Base-by-base conservation (phyloP, 2,888 invertebrate species). In the Cybosia mesomella region DNA sequence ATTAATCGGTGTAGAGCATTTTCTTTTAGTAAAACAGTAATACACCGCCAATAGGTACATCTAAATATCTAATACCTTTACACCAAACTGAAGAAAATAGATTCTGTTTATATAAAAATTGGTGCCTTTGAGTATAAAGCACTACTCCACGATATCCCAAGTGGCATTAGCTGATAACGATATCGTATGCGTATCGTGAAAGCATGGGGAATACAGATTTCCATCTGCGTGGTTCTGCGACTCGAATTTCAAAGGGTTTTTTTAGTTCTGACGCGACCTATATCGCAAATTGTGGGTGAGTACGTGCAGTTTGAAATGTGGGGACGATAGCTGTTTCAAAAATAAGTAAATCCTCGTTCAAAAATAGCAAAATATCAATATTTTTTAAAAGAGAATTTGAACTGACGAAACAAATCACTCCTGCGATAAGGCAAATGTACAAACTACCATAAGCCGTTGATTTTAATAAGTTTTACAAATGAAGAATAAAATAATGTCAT, bases 151-250 rank as follows among this genome's bases (percentile, higher is more conserved):
- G 78, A 89, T 70, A 70, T 94, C 94, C 94, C 94, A 88, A 87
- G 94, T 91, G 94, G 85, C 90, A 92, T 94, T 93, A 93, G 83
- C 76, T 89, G 91, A 93, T 93, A 93, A 92, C 92, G 87, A 91
- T 92, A 93, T 89, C 89, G 93, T 92, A 92, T 93, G 86, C 92
- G 92, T 85, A 92, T 92, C 92, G 91, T 92, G 89, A 93, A 93
- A 93, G 93, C 92, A 91, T 89, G 90, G 93, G 94, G 93, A 90
- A 91, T 93, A 86, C 90, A 90, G 93, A 94, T 92, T 93, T 89
- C 76, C 89, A 91, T 91, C 84, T 84, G 83, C 88, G 89, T 87
- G 85, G 76, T 68, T 81, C 84, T 88, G 88, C 88, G 91, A 85
- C 84, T 89, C 87, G 92, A 91, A 92, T 94, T 92, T 92, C 92